These are phyloP conservation scores for Strix occidentalis DNA, from an alignment of 2,797 vertebrate genomes.

Conservation along the genomic window DNA sequence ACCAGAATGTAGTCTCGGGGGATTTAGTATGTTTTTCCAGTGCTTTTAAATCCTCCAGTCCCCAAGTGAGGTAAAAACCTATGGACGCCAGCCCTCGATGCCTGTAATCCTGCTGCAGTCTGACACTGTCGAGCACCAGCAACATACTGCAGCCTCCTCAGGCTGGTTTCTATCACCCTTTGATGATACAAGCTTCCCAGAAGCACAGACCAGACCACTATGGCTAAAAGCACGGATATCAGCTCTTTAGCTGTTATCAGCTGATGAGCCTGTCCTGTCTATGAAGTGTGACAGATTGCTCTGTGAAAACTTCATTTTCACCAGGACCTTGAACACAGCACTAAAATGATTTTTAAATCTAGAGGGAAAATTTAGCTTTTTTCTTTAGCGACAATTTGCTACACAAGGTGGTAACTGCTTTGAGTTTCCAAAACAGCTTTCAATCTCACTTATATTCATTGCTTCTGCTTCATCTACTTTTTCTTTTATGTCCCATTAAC, in stretches of 20 bases:
- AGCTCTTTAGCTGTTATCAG: not conserved
- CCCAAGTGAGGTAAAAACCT: not conserved
- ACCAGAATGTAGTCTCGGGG: not conserved
- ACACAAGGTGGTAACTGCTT: not conserved
- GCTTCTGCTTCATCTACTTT: not conserved
- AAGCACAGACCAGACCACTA: not conserved
- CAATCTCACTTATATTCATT: not conserved
- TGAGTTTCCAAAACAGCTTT: not conserved
- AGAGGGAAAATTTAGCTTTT: not conserved
- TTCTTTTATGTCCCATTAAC: not conserved
- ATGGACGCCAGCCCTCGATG: accelerated
- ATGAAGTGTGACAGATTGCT: not conserved
- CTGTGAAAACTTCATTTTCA: not conserved
- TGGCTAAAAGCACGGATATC: not conserved
- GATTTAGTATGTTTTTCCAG: not conserved
- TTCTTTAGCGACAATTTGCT: not conserved
- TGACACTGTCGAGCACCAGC: not conserved
- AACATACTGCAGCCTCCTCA: not conserved
- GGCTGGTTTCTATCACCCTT: not conserved
- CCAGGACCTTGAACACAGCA: not conserved
- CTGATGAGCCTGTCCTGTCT: not conserved
- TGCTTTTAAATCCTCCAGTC: not conserved
- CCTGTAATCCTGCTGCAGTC: not conserved
- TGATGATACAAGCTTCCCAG: not conserved
- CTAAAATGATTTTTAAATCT: not conserved